These are phyloP conservation scores for Megaceryle alcyon DNA, from an alignment of 2,797 vertebrate genomes.

Conservation along the genomic window DNA sequence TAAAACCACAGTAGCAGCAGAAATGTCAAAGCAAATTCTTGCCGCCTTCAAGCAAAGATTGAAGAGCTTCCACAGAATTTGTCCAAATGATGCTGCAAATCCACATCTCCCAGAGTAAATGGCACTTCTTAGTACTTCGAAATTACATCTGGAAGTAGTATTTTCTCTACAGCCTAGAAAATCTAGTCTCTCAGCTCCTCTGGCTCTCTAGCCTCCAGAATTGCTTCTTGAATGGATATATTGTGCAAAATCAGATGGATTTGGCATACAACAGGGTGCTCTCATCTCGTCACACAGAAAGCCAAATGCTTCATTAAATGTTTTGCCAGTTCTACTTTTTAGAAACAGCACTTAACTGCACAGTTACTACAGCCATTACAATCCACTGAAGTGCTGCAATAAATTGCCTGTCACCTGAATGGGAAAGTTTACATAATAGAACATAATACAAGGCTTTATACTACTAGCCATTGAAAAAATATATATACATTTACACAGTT, in stretches of 20 bases:
- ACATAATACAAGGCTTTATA: conserved; percentile 37
- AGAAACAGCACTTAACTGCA: conserved; percentile 55
- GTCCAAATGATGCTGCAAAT: conserved; percentile 32
- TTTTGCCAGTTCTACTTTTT: conserved; percentile 61
- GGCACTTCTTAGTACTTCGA: conserved; percentile 61
- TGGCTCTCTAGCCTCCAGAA: conserved; percentile 52
- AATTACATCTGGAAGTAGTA: conserved; percentile 64
- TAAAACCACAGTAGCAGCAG: background rate
- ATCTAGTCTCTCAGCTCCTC: conserved; percentile 41
- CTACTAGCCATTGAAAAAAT: background rate
- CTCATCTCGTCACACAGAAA: conserved; percentile 32
- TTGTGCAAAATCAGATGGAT: conserved; percentile 65
- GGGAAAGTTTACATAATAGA: conserved; percentile 61
- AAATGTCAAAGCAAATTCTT: background rate
- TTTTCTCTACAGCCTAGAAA: conserved; percentile 64
- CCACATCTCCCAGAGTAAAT: conserved; percentile 26
- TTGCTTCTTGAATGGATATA: conserved; percentile 68
- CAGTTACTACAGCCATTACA: conserved; percentile 24
- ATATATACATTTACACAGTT: background rate
- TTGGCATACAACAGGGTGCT: conserved; percentile 55
- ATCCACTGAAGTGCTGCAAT: conserved; percentile 19
- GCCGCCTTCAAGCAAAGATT: background rate
- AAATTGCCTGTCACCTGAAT: conserved; percentile 48
- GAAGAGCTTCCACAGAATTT: conserved; percentile 39
- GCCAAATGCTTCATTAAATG: conserved; percentile 61